A percentile compares a stretch with the other conserved stretches of the same genome.
Conservation (phyloP, 1,140 invertebrate species). For the Phthorimaea operculella region DNA sequence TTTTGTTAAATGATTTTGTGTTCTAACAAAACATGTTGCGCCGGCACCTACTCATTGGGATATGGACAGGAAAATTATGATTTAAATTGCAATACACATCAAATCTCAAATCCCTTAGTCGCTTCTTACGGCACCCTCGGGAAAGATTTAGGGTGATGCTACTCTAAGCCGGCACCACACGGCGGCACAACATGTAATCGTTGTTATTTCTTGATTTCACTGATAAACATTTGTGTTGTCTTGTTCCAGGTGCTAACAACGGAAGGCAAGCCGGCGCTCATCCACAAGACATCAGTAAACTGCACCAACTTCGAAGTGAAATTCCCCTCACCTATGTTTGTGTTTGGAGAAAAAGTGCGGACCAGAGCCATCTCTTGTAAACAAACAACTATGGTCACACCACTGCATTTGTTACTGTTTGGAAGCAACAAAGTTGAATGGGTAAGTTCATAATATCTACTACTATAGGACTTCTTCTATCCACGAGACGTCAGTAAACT, state of each 20-base stretch:
- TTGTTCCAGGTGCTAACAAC: slow-evolving; percentile 84
- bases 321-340: slow-evolving; percentile 90
- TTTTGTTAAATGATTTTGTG: no score
- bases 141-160: no score
- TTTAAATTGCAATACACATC: no score
- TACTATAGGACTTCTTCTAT: slow-evolving; percentile 66
- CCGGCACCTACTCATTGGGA: no score
- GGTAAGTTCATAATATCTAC: slow-evolving; percentile 38
- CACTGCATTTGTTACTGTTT: slow-evolving; percentile 93
- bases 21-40: no score
- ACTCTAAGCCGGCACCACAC: no score
- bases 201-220: no score
- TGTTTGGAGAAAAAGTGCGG: slow-evolving; percentile 98
- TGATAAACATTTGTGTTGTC: not conserved
- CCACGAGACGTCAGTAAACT: slow-evolving; percentile 98
- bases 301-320: slow-evolving; percentile 85
- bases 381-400: slow-evolving; percentile 96
- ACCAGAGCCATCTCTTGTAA: slow-evolving; percentile 96
- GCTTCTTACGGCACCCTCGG: no score
- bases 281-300: slow-evolving; percentile 98
- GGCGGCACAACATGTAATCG: no score
- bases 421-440: slow-evolving; percentile 88
- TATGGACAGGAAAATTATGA: no score
- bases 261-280: slow-evolving; percentile 92
- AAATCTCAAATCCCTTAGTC: no score